Evolutionary conservation across 1,140 invertebrate species (phyloP).

Genomic region (Chironomus tepperi): DNA sequence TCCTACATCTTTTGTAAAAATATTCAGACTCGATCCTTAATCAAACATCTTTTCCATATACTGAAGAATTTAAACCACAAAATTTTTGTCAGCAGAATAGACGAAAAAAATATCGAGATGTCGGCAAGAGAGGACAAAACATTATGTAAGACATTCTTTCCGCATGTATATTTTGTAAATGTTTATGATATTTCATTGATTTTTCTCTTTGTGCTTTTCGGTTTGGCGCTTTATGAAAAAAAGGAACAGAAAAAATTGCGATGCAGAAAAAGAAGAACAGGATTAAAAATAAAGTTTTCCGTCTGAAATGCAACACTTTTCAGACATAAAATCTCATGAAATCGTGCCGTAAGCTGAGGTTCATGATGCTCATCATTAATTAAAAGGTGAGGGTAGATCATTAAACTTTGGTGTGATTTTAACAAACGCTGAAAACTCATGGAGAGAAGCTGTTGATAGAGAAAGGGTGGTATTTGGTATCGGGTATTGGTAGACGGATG

Average conservation of each 20-base stretch:
- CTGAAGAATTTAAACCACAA: background rate
- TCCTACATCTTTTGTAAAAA: too few relatives aligned
- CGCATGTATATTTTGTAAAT: background rate
- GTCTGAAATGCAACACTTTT: background rate
- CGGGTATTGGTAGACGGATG: too few relatives aligned
- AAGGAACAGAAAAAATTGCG: background rate
- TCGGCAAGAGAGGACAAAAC: background rate
- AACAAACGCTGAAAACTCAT: too few relatives aligned
- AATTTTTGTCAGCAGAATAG: background rate
- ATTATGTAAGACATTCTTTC: background rate
- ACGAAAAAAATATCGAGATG: background rate
- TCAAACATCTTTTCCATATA: background rate
- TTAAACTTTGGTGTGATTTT: too few relatives aligned
- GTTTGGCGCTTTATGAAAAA: background rate
- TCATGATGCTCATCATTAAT: too few relatives aligned
- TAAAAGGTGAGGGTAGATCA: too few relatives aligned
- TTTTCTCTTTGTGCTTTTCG: background rate
- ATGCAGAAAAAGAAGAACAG: background rate
- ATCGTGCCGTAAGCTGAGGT: too few relatives aligned
- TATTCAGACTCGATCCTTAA: too few relatives aligned
- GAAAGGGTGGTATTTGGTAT: too few relatives aligned
- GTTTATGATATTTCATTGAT: slow-evolving; percentile 1
- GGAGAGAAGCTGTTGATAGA: too few relatives aligned
- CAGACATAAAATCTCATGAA: too few relatives aligned
- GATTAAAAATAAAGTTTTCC: background rate